Conservation (phyloP, 2,888 invertebrate species). For the Adelognathus sp. region DNA sequence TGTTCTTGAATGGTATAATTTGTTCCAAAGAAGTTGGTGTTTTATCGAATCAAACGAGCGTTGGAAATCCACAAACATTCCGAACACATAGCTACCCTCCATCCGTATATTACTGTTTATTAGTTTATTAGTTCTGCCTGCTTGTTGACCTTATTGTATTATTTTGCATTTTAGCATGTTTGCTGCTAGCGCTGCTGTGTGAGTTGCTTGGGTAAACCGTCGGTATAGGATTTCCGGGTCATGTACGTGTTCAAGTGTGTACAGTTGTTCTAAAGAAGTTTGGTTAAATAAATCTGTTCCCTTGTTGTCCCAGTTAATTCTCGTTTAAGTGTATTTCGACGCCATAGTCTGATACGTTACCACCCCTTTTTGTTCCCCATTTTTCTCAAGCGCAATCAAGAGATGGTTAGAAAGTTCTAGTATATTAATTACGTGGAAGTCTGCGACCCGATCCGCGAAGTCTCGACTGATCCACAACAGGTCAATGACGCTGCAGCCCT, state of each 20-base stretch:
- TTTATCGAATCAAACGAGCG: too few relatives aligned
- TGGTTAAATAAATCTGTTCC: neutral
- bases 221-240: neutral
- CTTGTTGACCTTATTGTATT: neutral
- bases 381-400: neutral
- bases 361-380: neutral
- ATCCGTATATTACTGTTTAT: too few relatives aligned
- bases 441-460: neutral
- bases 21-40: too few relatives aligned
- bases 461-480: neutral
- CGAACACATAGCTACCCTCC: too few relatives aligned
- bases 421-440: neutral
- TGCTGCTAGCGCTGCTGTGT: neutral
- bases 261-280: neutral
- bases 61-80: too few relatives aligned
- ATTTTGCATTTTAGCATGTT: neutral
- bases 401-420: neutral
- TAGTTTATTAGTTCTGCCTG: neutral
- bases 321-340: too few relatives aligned
- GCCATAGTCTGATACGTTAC: neutral
- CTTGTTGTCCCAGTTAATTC: neutral
- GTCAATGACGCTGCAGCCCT: constrained; percentile 1
- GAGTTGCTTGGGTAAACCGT: neutral
- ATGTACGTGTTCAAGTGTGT: neutral
- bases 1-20: too few relatives aligned